Evolutionary conservation across 2,797 vertebrate species (phyloP).

Genomic region (Leontopithecus rosalia): DNA sequence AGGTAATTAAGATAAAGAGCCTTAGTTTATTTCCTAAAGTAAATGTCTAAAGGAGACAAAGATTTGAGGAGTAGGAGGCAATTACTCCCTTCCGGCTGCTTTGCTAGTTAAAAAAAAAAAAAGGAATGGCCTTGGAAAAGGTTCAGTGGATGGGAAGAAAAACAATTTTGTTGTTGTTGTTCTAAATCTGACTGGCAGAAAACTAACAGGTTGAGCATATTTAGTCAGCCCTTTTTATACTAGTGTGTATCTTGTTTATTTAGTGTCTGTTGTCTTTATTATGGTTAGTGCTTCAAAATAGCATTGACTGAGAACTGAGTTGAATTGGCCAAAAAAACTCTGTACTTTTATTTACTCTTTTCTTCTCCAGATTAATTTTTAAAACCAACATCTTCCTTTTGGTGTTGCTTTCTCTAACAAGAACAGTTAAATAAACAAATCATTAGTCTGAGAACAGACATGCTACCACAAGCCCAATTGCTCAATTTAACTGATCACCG

Average conservation of each 20-base stretch:
- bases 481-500: conserved; percentile 59
- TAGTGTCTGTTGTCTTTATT: conserved; percentile 43
- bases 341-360: conserved; percentile 43
- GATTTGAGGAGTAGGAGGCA: not conserved
- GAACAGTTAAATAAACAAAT: conserved; percentile 71
- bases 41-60: not conserved
- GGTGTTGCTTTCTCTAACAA: conserved; percentile 39
- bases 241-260: conserved; percentile 32
- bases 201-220: conserved; percentile 34
- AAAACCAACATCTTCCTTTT: conserved; percentile 50
- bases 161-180: conserved; percentile 31
- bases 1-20: not conserved
- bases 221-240: conserved; percentile 22
- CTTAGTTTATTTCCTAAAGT: conserved; percentile 45
- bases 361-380: conserved; percentile 58
- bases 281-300: not conserved
- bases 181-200: conserved; percentile 43
- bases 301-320: conserved; percentile 13
- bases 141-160: not conserved
- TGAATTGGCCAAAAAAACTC: not conserved
- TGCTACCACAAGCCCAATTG: not conserved
- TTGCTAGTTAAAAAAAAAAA: not conserved
- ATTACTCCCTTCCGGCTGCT: not conserved
- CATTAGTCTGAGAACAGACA: conserved; percentile 64
- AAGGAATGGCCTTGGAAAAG: not conserved